phyloP scores from a whole-genome alignment of 2,113 vertebrate species.

The Thunnus maccoyii region DNA sequence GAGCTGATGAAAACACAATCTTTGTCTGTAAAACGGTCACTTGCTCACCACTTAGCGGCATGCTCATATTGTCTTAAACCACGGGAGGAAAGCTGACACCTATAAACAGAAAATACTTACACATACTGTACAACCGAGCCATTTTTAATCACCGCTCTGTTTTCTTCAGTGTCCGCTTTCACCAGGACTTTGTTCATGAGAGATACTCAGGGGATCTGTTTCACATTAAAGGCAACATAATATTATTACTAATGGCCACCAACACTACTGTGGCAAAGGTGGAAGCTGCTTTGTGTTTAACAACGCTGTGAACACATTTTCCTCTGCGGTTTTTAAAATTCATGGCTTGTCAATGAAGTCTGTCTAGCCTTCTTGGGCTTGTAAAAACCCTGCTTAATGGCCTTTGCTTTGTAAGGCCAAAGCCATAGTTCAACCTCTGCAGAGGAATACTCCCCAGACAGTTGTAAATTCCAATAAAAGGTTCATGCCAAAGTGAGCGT shows the following conservation, averaged over 20 bases:
- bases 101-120: constrained; percentile 16
- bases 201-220: constrained; percentile 26
- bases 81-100: constrained; percentile 15
- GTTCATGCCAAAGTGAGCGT: constrained; percentile 77
- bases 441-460: constrained; percentile 73
- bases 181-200: not conserved
- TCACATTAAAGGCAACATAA: constrained; percentile 43
- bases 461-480: constrained; percentile 83
- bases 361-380: constrained; percentile 46
- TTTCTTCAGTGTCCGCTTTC: constrained; percentile 27
- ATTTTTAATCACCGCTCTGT: constrained; percentile 15
- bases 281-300: constrained; percentile 53
- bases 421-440: constrained; percentile 69
- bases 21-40: constrained; percentile 38
- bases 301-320: constrained; percentile 62
- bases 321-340: constrained; percentile 60
- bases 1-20: constrained; percentile 70
- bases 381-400: constrained; percentile 68
- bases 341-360: constrained; percentile 59
- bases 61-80: constrained; percentile 31
- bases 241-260: constrained; percentile 38
- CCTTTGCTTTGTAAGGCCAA: constrained; percentile 76
- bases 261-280: constrained; percentile 42
- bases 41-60: constrained; percentile 52
- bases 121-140: not conserved